Evolutionary conservation across 2,113 vertebrate species (phyloP).

Genomic region (Chamaea fasciata): DNA sequence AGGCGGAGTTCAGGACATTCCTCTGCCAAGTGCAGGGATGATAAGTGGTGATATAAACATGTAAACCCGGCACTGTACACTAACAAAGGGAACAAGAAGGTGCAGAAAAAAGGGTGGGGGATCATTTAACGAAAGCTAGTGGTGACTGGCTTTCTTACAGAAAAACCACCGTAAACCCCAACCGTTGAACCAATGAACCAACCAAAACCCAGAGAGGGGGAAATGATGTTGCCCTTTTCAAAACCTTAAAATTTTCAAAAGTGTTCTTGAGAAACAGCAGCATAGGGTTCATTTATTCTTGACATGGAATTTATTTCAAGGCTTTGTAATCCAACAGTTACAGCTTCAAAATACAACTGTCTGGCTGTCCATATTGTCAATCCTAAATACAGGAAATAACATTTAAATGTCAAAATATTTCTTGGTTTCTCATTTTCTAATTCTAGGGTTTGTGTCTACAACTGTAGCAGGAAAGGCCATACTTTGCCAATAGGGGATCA

Average conservation of each 20-base stretch:
- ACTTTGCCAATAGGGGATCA: constrained; percentile 46
- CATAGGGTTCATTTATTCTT: background rate
- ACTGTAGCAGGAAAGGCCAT: constrained; percentile 54
- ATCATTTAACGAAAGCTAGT: background rate
- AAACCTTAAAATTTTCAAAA: background rate
- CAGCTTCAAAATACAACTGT: background rate
- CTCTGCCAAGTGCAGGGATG: background rate
- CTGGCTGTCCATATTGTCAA: background rate
- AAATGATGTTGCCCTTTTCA: background rate
- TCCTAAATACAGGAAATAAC: constrained; percentile 28
- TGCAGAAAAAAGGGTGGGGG: background rate
- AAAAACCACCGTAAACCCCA: background rate
- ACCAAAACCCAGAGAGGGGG: background rate
- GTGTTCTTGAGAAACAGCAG: background rate
- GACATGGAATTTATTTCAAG: background rate
- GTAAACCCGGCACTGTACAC: background rate
- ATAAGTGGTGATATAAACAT: background rate
- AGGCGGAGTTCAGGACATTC: background rate
- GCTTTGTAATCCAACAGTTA: background rate
- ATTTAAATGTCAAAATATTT: constrained; percentile 76
- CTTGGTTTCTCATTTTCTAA: constrained; percentile 70
- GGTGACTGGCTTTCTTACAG: background rate
- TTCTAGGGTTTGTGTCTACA: constrained; percentile 50
- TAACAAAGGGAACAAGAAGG: background rate
- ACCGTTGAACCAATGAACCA: fast-evolving